Conservation (phyloP, 2,113 vertebrate genomes). For the Hylia prasina region DNA sequence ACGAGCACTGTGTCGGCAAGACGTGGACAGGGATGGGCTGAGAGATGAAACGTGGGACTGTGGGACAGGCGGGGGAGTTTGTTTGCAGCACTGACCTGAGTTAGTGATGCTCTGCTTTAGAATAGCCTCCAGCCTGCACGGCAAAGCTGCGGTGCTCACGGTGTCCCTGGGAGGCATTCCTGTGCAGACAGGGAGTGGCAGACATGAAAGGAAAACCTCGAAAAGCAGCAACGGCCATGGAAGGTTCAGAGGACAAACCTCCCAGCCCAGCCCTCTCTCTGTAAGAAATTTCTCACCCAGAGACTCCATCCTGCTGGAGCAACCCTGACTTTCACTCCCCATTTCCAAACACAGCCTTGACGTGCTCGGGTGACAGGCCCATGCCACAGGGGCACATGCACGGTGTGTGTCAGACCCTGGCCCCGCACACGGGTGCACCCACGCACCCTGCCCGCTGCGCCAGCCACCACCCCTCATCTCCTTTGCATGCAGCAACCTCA, state of each 20-base stretch:
- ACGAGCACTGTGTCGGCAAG: fast-evolving
- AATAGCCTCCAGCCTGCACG: not conserved
- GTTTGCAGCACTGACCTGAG: not conserved
- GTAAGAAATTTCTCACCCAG: not conserved
- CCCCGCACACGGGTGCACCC: not conserved
- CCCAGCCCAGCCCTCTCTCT: not conserved
- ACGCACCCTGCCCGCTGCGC: not conserved
- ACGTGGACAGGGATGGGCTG: not conserved
- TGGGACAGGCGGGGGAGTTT: not conserved
- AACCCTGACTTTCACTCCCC: not conserved
- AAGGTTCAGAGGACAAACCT: not conserved
- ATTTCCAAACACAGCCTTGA: not conserved
- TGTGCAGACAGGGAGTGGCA: not conserved
- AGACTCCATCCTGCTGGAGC: not conserved
- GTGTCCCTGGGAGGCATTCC: not conserved
- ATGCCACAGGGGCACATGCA: fast-evolving
- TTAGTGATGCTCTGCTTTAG: not conserved
- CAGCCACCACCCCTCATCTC: not conserved
- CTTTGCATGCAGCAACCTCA: not conserved
- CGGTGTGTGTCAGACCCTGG: not conserved
- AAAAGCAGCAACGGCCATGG: not conserved
- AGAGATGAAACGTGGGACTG: not conserved
- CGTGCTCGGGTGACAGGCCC: fast-evolving
- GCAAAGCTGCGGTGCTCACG: not conserved
- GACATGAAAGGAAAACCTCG: not conserved